Percentiles rank a stretch among this genome's conserved stretches.
Evolutionary conservation across 2,888 invertebrate genomes (phyloP).

Genomic region (Drosophila falleni): DNA sequence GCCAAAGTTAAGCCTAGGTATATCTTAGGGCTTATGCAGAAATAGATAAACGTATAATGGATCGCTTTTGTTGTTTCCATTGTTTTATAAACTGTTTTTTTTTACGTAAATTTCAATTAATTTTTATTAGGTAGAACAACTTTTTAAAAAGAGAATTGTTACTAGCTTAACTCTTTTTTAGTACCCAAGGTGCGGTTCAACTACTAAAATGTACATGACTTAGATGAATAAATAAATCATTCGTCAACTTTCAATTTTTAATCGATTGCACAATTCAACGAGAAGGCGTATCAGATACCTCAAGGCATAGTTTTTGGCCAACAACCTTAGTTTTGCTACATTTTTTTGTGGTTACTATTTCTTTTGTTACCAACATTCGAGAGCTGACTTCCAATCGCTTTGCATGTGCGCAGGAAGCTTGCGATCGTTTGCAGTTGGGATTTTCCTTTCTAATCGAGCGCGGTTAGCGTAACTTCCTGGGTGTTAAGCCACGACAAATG

Average conservation of each 20-base stretch:
- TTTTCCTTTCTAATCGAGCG: slow-evolving; percentile 65
- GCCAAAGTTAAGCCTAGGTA: neutral
- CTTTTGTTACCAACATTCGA: slow-evolving; percentile 36
- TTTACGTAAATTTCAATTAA: slow-evolving; percentile 10
- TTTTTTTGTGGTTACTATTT: slow-evolving; percentile 31
- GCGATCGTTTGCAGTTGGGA: slow-evolving; percentile 26
- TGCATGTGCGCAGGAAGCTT: slow-evolving; percentile 52
- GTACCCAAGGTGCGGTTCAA: slow-evolving; percentile 51
- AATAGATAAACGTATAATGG: neutral
- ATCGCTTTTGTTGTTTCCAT: neutral
- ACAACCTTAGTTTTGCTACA: slow-evolving; percentile 31
- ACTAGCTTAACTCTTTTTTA: slow-evolving; percentile 28
- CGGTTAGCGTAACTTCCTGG: slow-evolving; percentile 54
- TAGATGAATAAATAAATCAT: slow-evolving; percentile 58
- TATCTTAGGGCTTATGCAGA: neutral
- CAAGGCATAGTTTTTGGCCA: slow-evolving; percentile 19
- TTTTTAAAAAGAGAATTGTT: neutral
- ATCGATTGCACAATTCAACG: slow-evolving; percentile 55
- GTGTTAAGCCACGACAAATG: slow-evolving; percentile 27
- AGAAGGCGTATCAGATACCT: slow-evolving; percentile 45
- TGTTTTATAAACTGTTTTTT: neutral
- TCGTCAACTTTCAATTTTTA: slow-evolving; percentile 49
- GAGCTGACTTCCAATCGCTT: slow-evolving; percentile 45
- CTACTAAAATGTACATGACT: slow-evolving; percentile 50
- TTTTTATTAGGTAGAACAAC: slow-evolving; percentile 17